A percentile compares a stretch with the other conserved stretches of the same genome.
phyloP scores from a whole-genome alignment of 2,888 invertebrate genomes.

The Gastrophysa polygoni region DNA sequence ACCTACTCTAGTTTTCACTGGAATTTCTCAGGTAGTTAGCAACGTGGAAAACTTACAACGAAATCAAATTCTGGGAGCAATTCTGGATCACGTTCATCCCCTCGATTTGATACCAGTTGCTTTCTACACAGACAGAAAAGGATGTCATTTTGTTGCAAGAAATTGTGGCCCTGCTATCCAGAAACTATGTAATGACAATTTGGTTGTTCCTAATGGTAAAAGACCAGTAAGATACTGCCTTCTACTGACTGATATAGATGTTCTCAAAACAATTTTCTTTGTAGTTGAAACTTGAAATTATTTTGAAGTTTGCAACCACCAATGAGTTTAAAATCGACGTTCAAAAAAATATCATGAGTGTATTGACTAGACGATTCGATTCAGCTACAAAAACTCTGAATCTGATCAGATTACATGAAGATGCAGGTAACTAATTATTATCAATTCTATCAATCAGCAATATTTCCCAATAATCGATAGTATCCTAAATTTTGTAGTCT shows the following conservation, averaged over 20 bases:
- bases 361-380: slow-evolving; percentile 55
- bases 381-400: slow-evolving; percentile 49
- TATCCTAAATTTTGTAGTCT: no score
- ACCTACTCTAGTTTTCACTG: no score
- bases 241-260: neutral
- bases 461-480: slow-evolving; percentile 9
- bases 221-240: slow-evolving; percentile 41
- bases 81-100: slow-evolving; percentile 59
- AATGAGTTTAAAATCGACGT: slow-evolving; percentile 59
- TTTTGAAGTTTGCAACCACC: slow-evolving; percentile 58
- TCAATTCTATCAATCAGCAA: slow-evolving; percentile 5
- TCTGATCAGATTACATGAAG: slow-evolving; percentile 58
- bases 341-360: slow-evolving; percentile 55
- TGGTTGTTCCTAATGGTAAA: slow-evolving; percentile 51
- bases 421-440: slow-evolving; percentile 50
- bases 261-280: slow-evolving; percentile 24
- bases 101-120: slow-evolving; percentile 61
- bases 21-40: slow-evolving; percentile 36
- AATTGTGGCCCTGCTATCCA: slow-evolving; percentile 61
- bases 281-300: slow-evolving; percentile 47
- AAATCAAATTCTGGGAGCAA: slow-evolving; percentile 53
- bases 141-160: slow-evolving; percentile 57
- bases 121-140: slow-evolving; percentile 45
- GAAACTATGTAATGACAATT: slow-evolving; percentile 58
- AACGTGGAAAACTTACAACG: slow-evolving; percentile 49